Evolutionary conservation across 2,888 invertebrate species (phyloP), one percentile per base, ranked within the genome.

Genomic region (Mesochorus sp.): DNA sequence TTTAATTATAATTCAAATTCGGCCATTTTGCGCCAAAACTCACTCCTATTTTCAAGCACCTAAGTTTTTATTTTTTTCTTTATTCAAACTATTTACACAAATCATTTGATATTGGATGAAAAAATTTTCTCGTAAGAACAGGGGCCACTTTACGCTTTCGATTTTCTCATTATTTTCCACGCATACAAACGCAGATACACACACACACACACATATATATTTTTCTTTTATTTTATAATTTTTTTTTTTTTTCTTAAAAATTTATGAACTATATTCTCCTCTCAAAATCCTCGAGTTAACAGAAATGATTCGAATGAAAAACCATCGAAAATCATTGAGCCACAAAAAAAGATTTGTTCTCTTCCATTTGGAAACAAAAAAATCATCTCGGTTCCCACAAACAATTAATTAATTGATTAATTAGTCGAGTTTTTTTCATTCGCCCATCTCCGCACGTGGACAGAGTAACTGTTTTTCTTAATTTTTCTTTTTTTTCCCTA

Each of bases 31-130:
- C 59, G 24, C n/a, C n/a, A n/a, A n/a, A n/a, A n/a, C n/a, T n/a
- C n/a, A n/a, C n/a, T n/a, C n/a, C n/a, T n/a, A n/a, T n/a, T n/a
- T n/a, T n/a, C n/a, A n/a, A n/a, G n/a, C n/a, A n/a, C n/a, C n/a
- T n/a, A 59, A 6, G 19, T 42, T 24, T 37, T 24, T 57, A n/a
- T 14, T 6, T 3, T 12, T 34, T 26, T 17, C 17, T 55, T 55
- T 51, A 10, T 34, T 31, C 14, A 68, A 62, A 53, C 61, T 68
- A 75, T 75, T 68, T 75, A 75, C 75, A 75, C 47, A 26, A 53
- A 53, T 42, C 39, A 31, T n/a, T n/a, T n/a, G 24, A 17, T 8
- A 24, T 57, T 17, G 6, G 31, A 44, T 21, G 59, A 49, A 42
- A 70, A 59, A 34, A 59, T 34, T 44, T 19, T 61, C 26, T 55